These are phyloP conservation scores for Luperina nickerlii DNA, from an alignment of 2,888 invertebrate genomes.

Conservation along the genomic window DNA sequence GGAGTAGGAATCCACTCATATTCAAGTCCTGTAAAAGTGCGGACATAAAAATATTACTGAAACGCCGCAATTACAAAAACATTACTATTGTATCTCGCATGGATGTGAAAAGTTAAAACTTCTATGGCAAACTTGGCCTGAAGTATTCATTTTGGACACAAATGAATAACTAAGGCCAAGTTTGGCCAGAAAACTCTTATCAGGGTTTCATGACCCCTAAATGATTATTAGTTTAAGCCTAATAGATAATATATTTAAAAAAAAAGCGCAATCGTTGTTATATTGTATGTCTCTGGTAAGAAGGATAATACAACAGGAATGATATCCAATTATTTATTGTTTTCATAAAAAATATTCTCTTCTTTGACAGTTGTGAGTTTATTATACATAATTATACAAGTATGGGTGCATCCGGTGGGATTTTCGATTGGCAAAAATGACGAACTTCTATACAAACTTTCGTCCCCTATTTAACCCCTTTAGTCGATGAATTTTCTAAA, in stretches of 20 bases:
- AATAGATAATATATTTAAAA: background rate
- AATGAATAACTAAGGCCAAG: background rate
- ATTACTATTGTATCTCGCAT: background rate
- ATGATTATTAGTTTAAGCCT: background rate
- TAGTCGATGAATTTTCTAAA: background rate
- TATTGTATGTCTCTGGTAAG: too few species aligned
- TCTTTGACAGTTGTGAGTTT: background rate
- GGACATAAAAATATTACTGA: background rate
- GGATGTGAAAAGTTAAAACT: background rate
- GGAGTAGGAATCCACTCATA: slow-evolving; percentile 60
- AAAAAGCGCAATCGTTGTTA: too few species aligned
- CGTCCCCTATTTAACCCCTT: background rate
- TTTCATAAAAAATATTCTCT: background rate
- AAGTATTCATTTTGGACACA: background rate
- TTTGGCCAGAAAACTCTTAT: too few species aligned
- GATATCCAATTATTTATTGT: background rate
- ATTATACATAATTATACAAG: background rate
- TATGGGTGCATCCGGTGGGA: background rate
- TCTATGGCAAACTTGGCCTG: background rate
- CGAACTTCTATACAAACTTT: background rate
- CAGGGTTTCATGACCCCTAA: background rate
- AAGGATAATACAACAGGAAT: background rate
- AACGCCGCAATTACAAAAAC: background rate
- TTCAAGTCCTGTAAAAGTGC: slow-evolving; percentile 26
- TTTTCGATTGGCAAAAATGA: background rate